These are phyloP conservation scores for Siniperca undulata DNA, from an alignment of 2,797 vertebrate species.

Conservation along the genomic window DNA sequence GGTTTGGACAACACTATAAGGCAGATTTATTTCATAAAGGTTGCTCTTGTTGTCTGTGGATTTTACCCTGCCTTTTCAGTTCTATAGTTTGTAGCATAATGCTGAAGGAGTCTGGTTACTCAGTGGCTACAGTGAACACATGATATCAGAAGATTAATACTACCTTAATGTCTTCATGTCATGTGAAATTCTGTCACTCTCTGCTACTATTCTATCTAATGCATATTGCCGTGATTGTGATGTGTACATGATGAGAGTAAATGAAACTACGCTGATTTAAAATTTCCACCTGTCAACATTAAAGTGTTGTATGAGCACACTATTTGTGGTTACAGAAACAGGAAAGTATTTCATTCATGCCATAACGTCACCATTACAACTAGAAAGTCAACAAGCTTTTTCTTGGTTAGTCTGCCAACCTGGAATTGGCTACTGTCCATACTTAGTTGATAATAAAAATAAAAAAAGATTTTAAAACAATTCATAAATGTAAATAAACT, in stretches of 20 bases:
- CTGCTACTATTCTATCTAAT: slow-evolving; percentile 15
- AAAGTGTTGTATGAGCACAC: neutral
- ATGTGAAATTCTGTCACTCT: slow-evolving; percentile 19
- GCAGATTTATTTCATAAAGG: slow-evolving; percentile 16
- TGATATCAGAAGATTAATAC: slow-evolving; percentile 3
- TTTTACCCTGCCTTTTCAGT: slow-evolving; percentile 6
- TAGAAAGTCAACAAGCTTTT: neutral
- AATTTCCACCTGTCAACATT: neutral
- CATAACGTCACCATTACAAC: neutral
- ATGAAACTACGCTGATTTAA: neutral
- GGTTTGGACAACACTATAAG: slow-evolving; percentile 16
- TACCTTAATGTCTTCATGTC: neutral
- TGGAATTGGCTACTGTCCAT: neutral
- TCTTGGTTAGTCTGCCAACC: neutral
- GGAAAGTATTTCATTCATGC: neutral
- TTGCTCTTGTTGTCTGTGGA: slow-evolving; percentile 5
- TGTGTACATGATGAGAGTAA: slow-evolving; percentile 4
- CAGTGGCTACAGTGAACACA: slow-evolving; percentile 24
- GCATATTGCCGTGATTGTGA: neutral
- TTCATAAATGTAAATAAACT: neutral
- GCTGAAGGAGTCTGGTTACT: neutral
- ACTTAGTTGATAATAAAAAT: neutral
- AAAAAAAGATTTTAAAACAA: neutral
- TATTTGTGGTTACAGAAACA: slow-evolving; percentile 6
- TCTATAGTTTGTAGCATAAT: neutral